Evolutionary conservation across 2,797 vertebrate species (phyloP).

Genomic region (Rhynchonycteris naso): DNA sequence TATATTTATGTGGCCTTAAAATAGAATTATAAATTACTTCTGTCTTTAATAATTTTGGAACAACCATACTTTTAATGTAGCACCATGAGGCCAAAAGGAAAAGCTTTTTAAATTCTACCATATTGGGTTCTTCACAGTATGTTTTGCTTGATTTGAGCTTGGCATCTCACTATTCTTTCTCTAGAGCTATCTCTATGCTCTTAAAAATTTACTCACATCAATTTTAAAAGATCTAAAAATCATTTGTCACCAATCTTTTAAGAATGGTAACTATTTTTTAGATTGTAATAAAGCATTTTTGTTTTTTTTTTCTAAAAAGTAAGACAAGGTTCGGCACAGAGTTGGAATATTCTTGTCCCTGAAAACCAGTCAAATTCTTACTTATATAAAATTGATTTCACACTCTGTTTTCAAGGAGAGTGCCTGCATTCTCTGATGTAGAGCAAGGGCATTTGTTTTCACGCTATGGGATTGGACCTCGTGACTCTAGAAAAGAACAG

Average conservation of each 20-base stretch:
- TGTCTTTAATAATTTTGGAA: constrained; percentile 82
- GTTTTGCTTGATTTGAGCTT: constrained; percentile 65
- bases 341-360: constrained; percentile 37
- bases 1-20: constrained; percentile 79
- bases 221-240: constrained; percentile 61
- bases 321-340: constrained; percentile 59
- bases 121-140: constrained; percentile 69
- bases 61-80: constrained; percentile 77
- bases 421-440: constrained; percentile 54
- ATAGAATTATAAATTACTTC: constrained; percentile 83
- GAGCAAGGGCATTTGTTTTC: constrained; percentile 42
- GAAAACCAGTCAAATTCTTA: constrained; percentile 4
- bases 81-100: constrained; percentile 51
- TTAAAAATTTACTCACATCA: constrained; percentile 58
- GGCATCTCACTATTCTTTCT: constrained; percentile 50
- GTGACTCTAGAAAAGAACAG: constrained; percentile 48
- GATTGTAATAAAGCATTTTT: constrained; percentile 8
- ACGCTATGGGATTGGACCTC: constrained; percentile 13
- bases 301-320: constrained; percentile 62
- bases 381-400: constrained; percentile 79
- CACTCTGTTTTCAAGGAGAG: constrained; percentile 52
- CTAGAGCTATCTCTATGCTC: constrained; percentile 54
- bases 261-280: constrained; percentile 51
- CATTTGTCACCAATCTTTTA: constrained; percentile 44
- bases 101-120: constrained; percentile 75